phyloP scores from a whole-genome alignment of 2,113 vertebrate species.

The Rhea pennata region DNA sequence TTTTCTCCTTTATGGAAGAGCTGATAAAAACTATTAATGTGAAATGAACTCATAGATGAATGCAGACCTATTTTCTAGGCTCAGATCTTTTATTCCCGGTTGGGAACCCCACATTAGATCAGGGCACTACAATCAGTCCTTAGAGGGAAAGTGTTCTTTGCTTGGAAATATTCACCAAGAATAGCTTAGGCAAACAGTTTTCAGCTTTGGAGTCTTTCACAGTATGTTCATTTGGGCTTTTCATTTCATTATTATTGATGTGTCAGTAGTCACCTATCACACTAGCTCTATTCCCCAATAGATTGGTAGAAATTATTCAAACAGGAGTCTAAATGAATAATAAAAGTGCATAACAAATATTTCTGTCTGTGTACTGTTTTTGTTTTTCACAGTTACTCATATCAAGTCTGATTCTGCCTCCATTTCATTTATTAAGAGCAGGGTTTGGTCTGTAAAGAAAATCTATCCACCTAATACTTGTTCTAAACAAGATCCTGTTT shows the following conservation, averaged over 20 bases:
- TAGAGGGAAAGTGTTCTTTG: not conserved
- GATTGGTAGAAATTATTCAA: not conserved
- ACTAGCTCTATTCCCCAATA: not conserved
- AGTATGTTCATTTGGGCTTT: not conserved
- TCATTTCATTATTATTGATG: not conserved
- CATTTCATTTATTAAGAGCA: not conserved
- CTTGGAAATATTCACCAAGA: not conserved
- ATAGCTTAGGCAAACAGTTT: not conserved
- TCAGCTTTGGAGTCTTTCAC: not conserved
- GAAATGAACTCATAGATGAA: conserved; percentile 1
- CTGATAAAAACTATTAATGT: not conserved
- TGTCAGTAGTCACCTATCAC: not conserved
- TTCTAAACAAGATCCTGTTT: not conserved
- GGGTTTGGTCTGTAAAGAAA: not conserved
- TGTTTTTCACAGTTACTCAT: not conserved
- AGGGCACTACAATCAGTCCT: not conserved
- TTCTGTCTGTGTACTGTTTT: not conserved
- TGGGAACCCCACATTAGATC: not conserved
- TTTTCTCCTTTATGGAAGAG: conserved; percentile 47
- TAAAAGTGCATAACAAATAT: not conserved
- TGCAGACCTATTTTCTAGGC: not conserved
- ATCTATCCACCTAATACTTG: not conserved
- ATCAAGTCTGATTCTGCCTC: not conserved
- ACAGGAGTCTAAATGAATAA: not conserved
- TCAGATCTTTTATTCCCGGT: not conserved